Evolutionary conservation across 2,888 invertebrate species (phyloP), one percentile per base, ranked within the genome.

Genomic region (Allygus modestus): DNA sequence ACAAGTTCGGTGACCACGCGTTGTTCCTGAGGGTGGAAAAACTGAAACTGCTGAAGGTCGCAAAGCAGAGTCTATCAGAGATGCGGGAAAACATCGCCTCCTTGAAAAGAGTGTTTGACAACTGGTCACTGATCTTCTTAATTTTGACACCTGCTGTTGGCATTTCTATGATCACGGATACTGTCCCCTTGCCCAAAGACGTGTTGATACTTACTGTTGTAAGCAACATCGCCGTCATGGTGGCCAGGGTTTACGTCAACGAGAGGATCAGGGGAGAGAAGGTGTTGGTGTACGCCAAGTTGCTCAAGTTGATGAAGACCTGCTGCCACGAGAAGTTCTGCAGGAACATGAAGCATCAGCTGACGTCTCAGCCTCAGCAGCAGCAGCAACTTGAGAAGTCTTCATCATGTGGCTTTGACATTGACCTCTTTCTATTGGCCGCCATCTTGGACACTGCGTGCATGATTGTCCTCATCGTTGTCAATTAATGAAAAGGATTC

Each of bases 251-350:
- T 12, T 58, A 58, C 23, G 20, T 58, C 20, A 58, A 58, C 23
- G 58, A 58, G 58, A 58, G 23, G 23, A 58, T 58, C 20, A n/a
- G 58, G 2, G 9, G 23, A 17, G 58, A 58, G 23, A 58, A 58
- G 58, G 2, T 58, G 20, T 20, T 58, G 5, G 58, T 58, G 1
- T 58, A 58, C 58, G 58, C 58, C 23, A 58, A n/a, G 20, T 2
- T 58, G 20, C 58, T 58, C 2, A 58, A 58, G 58, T 4, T 58
- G 23, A 58, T 58, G 58, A 58, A 58, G 58, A 23, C 2, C 20
- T 58, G 58, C 12, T 58, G 58, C 23, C 1, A 58, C 23, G 58
- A 58, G n/a, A 58, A 23, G 58, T 58, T 58, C 58, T 58, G 20
- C 58, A 58, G 12, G 23, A 23, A 23, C 20, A 7, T 58, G 58